A percentile compares a stretch with the other conserved stretches of the same genome.
These are phyloP conservation scores for Tipula unca DNA, from an alignment of 2,888 invertebrate genomes.

Conservation along the genomic window DNA sequence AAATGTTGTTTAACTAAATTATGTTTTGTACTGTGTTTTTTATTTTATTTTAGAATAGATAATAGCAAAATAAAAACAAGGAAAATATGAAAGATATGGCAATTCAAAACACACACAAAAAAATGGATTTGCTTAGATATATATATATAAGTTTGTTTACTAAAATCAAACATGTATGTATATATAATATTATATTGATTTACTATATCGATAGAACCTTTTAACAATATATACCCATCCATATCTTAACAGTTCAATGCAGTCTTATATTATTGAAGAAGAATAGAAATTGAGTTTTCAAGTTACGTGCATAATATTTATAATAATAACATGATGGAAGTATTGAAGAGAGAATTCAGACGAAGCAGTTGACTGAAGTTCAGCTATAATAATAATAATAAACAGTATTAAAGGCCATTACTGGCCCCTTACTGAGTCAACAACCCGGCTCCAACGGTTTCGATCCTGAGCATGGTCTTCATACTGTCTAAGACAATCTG, in stretches of 20 bases:
- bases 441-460: no score
- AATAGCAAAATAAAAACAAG: background rate
- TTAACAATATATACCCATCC: background rate
- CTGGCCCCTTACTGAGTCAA: no score
- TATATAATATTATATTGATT: background rate
- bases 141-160: background rate
- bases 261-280: background rate
- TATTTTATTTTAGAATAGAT: background rate
- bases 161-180: background rate
- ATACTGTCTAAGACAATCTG: no score
- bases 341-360: background rate
- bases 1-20: background rate
- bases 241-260: background rate
- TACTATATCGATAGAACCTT: background rate
- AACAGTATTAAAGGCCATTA: no score
- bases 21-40: background rate
- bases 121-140: background rate
- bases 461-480: no score
- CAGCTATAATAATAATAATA: no score
- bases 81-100: background rate
- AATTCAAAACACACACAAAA: background rate
- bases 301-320: background rate
- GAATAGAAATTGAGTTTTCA: background rate
- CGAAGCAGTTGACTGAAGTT: background rate
- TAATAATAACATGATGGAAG: background rate